Evolutionary conservation across 1,140 invertebrate species (phyloP).

Genomic region (Halictus rubicundus): DNA sequence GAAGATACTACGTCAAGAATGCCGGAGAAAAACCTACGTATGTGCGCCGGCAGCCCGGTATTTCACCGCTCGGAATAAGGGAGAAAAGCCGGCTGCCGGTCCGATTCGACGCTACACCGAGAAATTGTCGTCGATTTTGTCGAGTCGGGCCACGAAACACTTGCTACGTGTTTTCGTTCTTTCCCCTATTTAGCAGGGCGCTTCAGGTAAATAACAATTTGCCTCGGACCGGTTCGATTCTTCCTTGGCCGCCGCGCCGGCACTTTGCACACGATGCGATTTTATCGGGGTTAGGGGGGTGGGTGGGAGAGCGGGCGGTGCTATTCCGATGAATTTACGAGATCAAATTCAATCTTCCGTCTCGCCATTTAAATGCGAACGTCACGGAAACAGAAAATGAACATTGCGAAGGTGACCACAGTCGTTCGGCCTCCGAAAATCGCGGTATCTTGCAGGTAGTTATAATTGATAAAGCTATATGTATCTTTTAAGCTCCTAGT

Average conservation of each 20-base stretch:
- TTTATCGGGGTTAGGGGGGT: background rate
- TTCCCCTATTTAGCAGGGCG: background rate
- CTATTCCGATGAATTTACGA: background rate
- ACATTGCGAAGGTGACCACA: no score
- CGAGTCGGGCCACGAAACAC: conserved; percentile 5
- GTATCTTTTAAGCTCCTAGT: no score
- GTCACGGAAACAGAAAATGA: no score
- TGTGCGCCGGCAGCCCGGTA: conserved; percentile 18
- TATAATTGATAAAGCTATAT: no score
- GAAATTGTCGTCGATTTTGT: conserved; percentile 38
- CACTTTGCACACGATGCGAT: background rate
- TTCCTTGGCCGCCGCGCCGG: no score
- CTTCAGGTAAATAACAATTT: conserved; percentile 7
- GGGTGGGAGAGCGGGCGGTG: no score
- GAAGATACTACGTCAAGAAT: conserved; percentile 39
- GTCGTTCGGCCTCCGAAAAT: no score
- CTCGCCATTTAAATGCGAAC: no score
- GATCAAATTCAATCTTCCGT: background rate
- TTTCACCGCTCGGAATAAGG: conserved; percentile 22
- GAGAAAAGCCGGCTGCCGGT: background rate
- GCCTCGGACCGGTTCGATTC: background rate
- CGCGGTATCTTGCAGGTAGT: no score
- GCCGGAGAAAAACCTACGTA: background rate
- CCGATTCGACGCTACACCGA: background rate
- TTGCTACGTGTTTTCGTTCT: background rate